phyloP scores from a whole-genome alignment of 2,113 vertebrate genomes.

The Laterallus jamaicensis region DNA sequence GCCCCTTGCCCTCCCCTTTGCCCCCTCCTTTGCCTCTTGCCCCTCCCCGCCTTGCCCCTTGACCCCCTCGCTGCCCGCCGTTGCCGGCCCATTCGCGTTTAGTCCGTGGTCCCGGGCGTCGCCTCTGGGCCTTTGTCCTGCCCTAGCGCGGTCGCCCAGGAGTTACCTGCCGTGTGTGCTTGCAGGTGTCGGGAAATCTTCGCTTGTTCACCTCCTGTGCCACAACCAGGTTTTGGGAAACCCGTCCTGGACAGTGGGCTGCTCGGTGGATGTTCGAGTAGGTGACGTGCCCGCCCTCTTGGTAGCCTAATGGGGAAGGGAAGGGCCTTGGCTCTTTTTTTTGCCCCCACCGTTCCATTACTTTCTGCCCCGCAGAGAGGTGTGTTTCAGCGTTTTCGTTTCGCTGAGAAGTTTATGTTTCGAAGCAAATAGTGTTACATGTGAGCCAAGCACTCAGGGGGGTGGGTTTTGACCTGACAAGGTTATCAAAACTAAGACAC shows the following conservation, averaged over 20 bases:
- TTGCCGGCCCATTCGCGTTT: rapidly evolving
- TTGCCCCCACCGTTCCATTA: background rate
- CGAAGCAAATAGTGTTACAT: background rate
- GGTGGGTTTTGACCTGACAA: background rate
- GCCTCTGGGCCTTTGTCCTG: background rate
- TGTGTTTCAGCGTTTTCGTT: background rate
- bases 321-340: background rate
- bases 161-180: background rate
- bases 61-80: background rate
- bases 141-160: rapidly evolving
- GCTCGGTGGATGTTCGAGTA: constrained; percentile 97
- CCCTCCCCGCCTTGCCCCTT: too few relatives aligned
- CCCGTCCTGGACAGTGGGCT: constrained; percentile 97
- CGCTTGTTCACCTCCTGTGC: constrained; percentile 93
- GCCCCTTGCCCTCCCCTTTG: too few relatives aligned
- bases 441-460: background rate
- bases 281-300: background rate
- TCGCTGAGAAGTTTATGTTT: background rate
- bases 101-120: background rate
- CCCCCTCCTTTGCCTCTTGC: too few relatives aligned
- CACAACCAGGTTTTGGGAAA: constrained; percentile 96
- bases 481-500: background rate
- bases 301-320: background rate
- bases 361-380: background rate
- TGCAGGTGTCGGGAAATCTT: constrained; percentile 95